Conservation (phyloP, 2,113 vertebrate species). For the Esox niger region DNA sequence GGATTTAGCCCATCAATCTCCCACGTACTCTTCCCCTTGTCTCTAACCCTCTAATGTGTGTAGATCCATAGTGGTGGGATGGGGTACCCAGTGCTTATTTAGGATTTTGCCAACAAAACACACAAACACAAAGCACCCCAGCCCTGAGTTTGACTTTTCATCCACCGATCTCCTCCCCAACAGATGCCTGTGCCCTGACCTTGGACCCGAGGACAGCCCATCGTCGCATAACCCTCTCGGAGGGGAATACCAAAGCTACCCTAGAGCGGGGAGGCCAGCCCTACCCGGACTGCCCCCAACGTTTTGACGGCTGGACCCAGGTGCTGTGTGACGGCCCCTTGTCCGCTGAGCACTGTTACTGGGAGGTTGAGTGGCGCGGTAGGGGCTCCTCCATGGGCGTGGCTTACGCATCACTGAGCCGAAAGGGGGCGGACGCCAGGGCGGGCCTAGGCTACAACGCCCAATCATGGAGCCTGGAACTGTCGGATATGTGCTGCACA, state of each 20-base stretch:
- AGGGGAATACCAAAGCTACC: constrained; percentile 65
- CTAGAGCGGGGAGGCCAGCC: constrained; percentile 52
- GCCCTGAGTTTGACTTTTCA: too few species aligned
- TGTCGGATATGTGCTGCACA: constrained; percentile 78
- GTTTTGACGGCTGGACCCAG: constrained; percentile 77
- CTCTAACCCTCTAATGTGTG: not conserved
- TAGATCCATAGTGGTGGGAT: too few species aligned
- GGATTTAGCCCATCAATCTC: too few species aligned
- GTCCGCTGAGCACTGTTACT: constrained; percentile 69
- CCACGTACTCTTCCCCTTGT: too few species aligned
- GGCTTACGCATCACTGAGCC: constrained; percentile 63
- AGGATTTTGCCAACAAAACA: too few species aligned
- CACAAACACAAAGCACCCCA: too few species aligned
- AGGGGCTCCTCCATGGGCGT: constrained; percentile 74
- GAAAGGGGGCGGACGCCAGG: constrained; percentile 73
- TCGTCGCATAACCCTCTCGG: constrained; percentile 61
- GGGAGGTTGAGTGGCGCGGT: constrained; percentile 78
- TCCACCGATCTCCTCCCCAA: not conserved
- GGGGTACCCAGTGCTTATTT: too few species aligned
- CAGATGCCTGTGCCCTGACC: constrained; percentile 57
- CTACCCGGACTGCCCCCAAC: constrained; percentile 49
- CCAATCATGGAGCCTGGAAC: constrained; percentile 81
- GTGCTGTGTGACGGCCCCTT: constrained; percentile 72
- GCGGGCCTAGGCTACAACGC: constrained; percentile 77
- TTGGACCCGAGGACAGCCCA: constrained; percentile 71